These are phyloP conservation scores for Drosophila tristis DNA, from an alignment of 1,140 invertebrate genomes.

Conservation along the genomic window DNA sequence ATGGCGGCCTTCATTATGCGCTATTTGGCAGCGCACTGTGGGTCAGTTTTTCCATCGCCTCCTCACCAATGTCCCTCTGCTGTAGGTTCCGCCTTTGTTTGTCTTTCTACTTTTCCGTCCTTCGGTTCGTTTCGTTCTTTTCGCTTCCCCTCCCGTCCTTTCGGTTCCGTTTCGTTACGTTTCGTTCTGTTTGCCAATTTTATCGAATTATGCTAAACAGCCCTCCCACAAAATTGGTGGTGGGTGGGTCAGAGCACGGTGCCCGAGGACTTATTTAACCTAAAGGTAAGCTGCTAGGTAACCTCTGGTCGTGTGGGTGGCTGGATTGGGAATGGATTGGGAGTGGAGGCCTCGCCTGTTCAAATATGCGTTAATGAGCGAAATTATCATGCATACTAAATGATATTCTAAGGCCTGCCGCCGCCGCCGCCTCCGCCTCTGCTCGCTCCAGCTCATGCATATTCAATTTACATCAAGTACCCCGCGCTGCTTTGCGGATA, in stretches of 20 bases:
- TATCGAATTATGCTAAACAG: constrained; percentile 78
- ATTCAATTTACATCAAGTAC: constrained; percentile 69
- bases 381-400: constrained; percentile 78
- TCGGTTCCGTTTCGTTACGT: not conserved
- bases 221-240: not conserved
- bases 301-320: not conserved
- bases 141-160: not conserved
- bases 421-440: not conserved
- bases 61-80: constrained; percentile 5
- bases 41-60: constrained; percentile 32
- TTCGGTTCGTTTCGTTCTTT: constrained; percentile 18
- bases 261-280: constrained; percentile 43
- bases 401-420: constrained; percentile 35
- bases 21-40: constrained; percentile 54
- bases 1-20: constrained; percentile 75
- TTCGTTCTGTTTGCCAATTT: constrained; percentile 65
- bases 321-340: not conserved
- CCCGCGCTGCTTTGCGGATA: constrained; percentile 39
- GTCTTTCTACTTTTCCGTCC: constrained; percentile 47
- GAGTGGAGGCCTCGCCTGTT: constrained; percentile 32
- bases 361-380: constrained; percentile 80
- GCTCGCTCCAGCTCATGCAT: constrained; percentile 59
- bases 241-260: constrained; percentile 4
- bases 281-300: constrained; percentile 34
- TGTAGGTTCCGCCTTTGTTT: constrained; percentile 41